Evolutionary conservation across 2,888 invertebrate species (phyloP), one percentile per base, ranked within the genome.

Genomic region (Sphinx pinastri): DNA sequence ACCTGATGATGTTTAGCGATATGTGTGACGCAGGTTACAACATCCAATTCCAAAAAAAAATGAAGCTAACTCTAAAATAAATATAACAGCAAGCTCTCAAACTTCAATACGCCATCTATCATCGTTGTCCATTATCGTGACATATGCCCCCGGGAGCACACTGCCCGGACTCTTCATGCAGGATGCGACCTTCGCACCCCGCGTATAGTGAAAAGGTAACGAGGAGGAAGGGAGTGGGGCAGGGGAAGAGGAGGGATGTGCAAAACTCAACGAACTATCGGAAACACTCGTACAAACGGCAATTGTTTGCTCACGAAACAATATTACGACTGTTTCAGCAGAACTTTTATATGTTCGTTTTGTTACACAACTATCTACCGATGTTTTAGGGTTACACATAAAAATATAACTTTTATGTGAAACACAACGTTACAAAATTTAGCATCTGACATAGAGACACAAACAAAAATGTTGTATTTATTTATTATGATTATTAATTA

Each of bases 201-300:
- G 5, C 38, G 38, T 8, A 38, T 38, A 38, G 38, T 38, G 6
- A 1, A 5, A 3, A 38, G 38, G 38, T 38, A 38, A 38, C 38
- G 38, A 38, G 38, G 38, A 8, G 38, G 55, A 1, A 19, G 54
- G 25, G 16, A 10, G 8, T 8, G 54, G 16, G 54, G 54, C 10
- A 25, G 58, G 12, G 58, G 31, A 12, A 12, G 25, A 2, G 58
- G 58, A 14, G 58, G 38, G 13, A 16, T n/a, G 54, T 54, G 38
- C 11, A 38, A 38, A 58, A 58, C 58, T n/a, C 14, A 14, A 7
- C 58, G 7, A 58, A 58, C 58, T 58, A 58, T 31, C 38, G 58
- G 58, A 58, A 58, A 58, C 55, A 55, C 55, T 55, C 55, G 54
- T 38, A 16, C 57, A 38, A 58, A 58, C 31, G 58, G 31, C 58